Conservation (phyloP, 2,113 vertebrate genomes). For the Amphiprion percula region DNA sequence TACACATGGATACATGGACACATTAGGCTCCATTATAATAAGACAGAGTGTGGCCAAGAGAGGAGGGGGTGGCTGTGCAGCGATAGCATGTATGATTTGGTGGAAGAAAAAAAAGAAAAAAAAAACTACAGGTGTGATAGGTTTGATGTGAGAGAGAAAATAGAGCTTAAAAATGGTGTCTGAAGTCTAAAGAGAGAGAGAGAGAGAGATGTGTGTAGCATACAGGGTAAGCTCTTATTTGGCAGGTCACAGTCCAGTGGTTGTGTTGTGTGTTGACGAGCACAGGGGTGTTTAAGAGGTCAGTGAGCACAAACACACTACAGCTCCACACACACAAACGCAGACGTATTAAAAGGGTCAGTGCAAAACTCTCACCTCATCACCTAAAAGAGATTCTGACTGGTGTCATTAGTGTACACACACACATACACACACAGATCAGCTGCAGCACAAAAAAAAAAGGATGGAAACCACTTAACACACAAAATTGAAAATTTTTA, state of each 20-base stretch:
- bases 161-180: slow-evolving; percentile 64
- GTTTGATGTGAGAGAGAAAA: slow-evolving; percentile 82
- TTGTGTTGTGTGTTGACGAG: slow-evolving; percentile 84
- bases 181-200: slow-evolving; percentile 60
- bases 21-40: slow-evolving; percentile 79
- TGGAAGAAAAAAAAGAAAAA: slow-evolving; percentile 82
- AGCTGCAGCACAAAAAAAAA: slow-evolving; percentile 17
- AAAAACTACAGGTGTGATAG: slow-evolving; percentile 90
- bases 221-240: slow-evolving; percentile 83
- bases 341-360: slow-evolving; percentile 80
- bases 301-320: slow-evolving; percentile 81
- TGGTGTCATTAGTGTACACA: slow-evolving; percentile 44
- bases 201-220: slow-evolving; percentile 57
- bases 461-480: not conserved
- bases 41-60: slow-evolving; percentile 77
- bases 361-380: slow-evolving; percentile 76
- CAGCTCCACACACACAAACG: slow-evolving; percentile 55
- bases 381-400: slow-evolving; percentile 76
- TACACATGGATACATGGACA: slow-evolving; percentile 78
- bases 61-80: slow-evolving; percentile 36
- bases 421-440: slow-evolving; percentile 15
- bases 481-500: slow-evolving; percentile 9
- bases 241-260: slow-evolving; percentile 87
- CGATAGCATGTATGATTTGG: slow-evolving; percentile 80
- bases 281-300: slow-evolving; percentile 86